Evolutionary conservation across 2,888 invertebrate genomes (phyloP), one percentile per base, ranked within the genome.

Genomic region (Agonopterix heracliana): DNA sequence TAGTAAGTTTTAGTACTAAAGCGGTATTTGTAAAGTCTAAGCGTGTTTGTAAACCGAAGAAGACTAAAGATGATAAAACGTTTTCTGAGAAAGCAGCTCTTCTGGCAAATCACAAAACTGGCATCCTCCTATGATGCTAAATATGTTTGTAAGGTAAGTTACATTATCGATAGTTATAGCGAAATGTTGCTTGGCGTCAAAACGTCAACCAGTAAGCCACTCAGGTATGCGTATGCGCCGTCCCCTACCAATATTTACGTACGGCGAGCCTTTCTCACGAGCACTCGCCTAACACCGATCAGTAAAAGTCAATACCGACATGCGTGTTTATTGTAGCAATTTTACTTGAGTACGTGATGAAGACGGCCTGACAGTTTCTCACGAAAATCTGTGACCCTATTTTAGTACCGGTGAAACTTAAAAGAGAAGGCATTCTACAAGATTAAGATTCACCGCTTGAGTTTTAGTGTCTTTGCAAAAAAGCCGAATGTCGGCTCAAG

Each of bases 261-360:
- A 75, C 71, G 66, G 64, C 71, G 64, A 64, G 57, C 64, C 66
- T 72, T 84, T 84, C 84, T 79, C 84, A 85, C 83, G 82, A 58
- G 51, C 62, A 59, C 62, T 55, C 60, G 53, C 64, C 64, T 7
- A 26, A 26, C 26, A 53, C 58, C 68, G 71, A 83, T 84, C 76
- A 82, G 73, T 74, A 62, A 69, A 66, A 71, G 81, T 83, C 81
- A 81, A 81, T 76, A 82, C 51, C 51, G 57, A 57, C 54, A 26
- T 26, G 26, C 26, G 53, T 78, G 74, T 80, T 78, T 77, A 78
- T 75, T 70, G 71, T 75, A 78, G 66, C 73, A 77, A 78, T 79
- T 74, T 62, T 52, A 61, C 53, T 59, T 62, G 58, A 64, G 56
- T 55, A 59, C 54, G 57, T 52, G 54, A 56, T 57, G 59, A 57